A percentile compares a stretch with the other conserved stretches of the same genome.
Conservation (phyloP, 2,113 vertebrate species). For the Regulus satrapa region DNA sequence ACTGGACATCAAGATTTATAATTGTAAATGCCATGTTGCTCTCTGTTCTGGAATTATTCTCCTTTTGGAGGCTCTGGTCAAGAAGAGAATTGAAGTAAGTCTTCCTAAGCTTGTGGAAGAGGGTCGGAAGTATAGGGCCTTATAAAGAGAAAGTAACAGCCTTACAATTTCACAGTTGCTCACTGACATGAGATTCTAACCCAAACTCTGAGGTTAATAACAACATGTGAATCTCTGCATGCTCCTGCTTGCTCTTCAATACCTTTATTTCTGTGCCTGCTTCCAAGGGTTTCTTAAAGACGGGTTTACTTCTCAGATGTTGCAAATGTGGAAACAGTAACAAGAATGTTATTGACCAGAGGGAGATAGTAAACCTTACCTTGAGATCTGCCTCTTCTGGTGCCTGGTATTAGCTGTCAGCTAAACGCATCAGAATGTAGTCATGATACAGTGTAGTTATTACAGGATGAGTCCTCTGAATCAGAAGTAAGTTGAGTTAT, state of each 20-base stretch:
- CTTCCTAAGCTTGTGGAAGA: not conserved
- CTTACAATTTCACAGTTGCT: not conserved
- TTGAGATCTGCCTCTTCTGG: not conserved
- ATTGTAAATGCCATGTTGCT: conserved; percentile 90
- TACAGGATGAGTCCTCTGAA: not conserved
- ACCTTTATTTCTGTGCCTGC: not conserved
- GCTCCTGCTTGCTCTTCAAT: not conserved
- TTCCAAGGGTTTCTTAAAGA: not conserved
- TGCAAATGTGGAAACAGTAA: not conserved
- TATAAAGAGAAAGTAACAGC: not conserved
- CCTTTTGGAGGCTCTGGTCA: conserved; percentile 87
- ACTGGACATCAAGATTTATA: conserved; percentile 93
- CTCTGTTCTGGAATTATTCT: conserved; percentile 83
- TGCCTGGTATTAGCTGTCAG: not conserved
- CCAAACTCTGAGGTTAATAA: not conserved
- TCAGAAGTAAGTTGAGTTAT: not conserved
- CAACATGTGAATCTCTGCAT: not conserved
- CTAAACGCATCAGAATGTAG: not conserved
- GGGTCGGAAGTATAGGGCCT: not conserved
- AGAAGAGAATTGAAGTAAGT: conserved; percentile 83
- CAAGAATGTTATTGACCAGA: not conserved
- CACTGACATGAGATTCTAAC: not conserved
- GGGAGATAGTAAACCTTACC: not conserved
- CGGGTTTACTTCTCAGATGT: not conserved
- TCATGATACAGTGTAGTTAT: not conserved